These are phyloP conservation scores for Cheilosia impressa DNA, from an alignment of 2,888 invertebrate genomes.

Conservation along the genomic window DNA sequence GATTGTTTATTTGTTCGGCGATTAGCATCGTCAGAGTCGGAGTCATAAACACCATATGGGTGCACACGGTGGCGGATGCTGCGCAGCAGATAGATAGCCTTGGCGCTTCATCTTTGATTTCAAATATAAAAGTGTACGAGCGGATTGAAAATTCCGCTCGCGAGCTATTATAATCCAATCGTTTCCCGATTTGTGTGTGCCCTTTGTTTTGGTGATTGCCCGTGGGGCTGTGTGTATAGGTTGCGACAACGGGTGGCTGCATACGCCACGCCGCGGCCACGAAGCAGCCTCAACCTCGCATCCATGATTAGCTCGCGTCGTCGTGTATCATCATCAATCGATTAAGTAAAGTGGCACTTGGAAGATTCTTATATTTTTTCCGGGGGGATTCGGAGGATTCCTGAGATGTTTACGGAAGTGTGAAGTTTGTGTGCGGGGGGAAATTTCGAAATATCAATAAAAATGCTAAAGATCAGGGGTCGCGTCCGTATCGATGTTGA, in stretches of 20 bases:
- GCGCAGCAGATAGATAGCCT: conserved; percentile 36
- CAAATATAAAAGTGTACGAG: not conserved
- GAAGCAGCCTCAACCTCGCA: conserved; percentile 9
- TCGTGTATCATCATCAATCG: conserved; percentile 75
- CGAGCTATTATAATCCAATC: conserved; percentile 70
- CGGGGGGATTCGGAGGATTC: conserved; percentile 21
- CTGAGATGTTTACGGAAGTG: conserved; percentile 72
- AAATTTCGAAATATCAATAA: conserved; percentile 69
- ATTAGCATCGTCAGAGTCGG: conserved; percentile 60
- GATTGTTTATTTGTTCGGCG: conserved; percentile 75
- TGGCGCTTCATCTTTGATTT: conserved; percentile 63
- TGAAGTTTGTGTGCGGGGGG: conserved; percentile 19
- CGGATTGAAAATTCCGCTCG: conserved; percentile 67
- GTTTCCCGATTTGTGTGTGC: conserved; percentile 59
- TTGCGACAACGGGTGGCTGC: conserved; percentile 59
- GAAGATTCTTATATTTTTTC: conserved; percentile 25
- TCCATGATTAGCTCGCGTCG: conserved; percentile 58
- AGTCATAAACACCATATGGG: conserved; percentile 75
- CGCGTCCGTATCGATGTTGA: conserved; percentile 64
- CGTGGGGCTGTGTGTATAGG: conserved; percentile 2
- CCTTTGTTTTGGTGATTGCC: conserved; percentile 64
- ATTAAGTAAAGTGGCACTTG: conserved; percentile 73
- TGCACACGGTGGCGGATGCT: conserved; percentile 39
- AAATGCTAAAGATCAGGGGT: conserved; percentile 72
- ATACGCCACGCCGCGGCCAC: conserved; percentile 24